A percentile compares a stretch with the other conserved stretches of the same genome.
phyloP scores from a whole-genome alignment of 1,140 invertebrate species.

The Globodera rostochiensis region DNA sequence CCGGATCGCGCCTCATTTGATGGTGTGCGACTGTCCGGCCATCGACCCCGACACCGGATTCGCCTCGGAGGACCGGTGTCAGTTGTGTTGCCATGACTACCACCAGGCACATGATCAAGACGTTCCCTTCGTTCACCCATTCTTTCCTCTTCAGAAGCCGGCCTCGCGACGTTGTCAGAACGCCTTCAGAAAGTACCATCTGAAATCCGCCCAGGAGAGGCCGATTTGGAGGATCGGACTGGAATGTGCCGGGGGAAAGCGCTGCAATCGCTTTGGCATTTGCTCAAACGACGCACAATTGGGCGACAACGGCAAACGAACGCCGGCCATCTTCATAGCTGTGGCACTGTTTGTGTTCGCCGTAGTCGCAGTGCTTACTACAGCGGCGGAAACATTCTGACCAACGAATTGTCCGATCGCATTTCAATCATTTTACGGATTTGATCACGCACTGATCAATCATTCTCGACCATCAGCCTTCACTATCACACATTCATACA shows the following conservation, averaged over 20 bases:
- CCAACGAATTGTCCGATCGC: background rate
- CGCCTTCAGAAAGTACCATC: constrained; percentile 63
- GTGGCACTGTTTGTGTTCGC: constrained; percentile 36
- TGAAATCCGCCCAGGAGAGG: constrained; percentile 54
- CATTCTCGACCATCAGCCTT: background rate
- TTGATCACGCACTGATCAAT: background rate
- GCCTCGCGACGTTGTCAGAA: constrained; percentile 63
- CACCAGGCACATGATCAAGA: constrained; percentile 46
- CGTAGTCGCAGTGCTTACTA: constrained; percentile 32
- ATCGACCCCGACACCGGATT: constrained; percentile 65
- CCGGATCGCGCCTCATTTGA: constrained; percentile 59
- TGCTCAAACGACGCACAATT: constrained; percentile 47
- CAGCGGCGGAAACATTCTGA: constrained; percentile 28
- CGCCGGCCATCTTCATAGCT: constrained; percentile 30
- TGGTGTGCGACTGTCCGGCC: constrained; percentile 63
- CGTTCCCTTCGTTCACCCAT: background rate
- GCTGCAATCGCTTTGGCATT: constrained; percentile 63
- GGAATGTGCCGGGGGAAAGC: constrained; percentile 65
- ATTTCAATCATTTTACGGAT: background rate
- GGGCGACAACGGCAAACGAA: constrained; percentile 10
- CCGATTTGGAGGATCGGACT: constrained; percentile 64
- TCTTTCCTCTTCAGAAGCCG: constrained; percentile 54
- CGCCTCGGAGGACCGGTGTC: constrained; percentile 63
- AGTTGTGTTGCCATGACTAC: constrained; percentile 64
- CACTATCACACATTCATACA: too few relatives aligned